Evolutionary conservation across 64 coral and sea anemone species (phyloP).

Genomic region (Catalaphyllia jardinei): DNA sequence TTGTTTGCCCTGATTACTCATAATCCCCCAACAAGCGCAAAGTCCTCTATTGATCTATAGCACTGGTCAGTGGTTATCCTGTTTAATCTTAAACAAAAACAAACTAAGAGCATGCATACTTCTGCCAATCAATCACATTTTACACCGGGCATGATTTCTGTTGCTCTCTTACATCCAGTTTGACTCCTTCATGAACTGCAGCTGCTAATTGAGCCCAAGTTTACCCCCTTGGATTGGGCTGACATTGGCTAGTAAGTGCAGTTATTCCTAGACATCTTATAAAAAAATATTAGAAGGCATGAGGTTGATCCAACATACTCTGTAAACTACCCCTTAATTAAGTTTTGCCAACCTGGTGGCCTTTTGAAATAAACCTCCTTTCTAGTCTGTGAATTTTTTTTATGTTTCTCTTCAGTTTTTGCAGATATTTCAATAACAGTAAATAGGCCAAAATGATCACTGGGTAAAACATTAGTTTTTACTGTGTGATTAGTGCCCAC

Average conservation of each 20-base stretch:
- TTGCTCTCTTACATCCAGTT: no score
- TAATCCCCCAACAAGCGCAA: no score
- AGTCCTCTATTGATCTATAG: no score
- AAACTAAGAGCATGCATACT: no score
- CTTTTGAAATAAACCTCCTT: slow-evolving; percentile 52
- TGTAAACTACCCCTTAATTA: slow-evolving; percentile 1
- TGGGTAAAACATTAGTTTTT: slow-evolving; percentile 43
- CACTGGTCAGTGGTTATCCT: no score
- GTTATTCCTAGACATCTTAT: no score
- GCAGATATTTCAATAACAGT: slow-evolving; percentile 19
- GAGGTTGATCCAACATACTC: background rate
- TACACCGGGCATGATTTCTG: no score
- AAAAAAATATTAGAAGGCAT: no score
- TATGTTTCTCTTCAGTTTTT: background rate
- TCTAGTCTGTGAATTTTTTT: background rate
- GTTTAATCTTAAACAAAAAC: no score
- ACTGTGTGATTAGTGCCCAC: slow-evolving; percentile 24
- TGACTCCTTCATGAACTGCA: no score
- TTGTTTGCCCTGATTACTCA: no score
- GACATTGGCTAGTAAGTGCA: background rate
- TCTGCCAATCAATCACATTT: no score
- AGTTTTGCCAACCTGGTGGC: slow-evolving; percentile 29
- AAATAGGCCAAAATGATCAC: slow-evolving; percentile 81
- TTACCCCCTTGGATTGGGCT: background rate
- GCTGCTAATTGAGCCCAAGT: background rate